Conservation (phyloP, 2,797 vertebrate species). For the Accipiter superciliosus region DNA sequence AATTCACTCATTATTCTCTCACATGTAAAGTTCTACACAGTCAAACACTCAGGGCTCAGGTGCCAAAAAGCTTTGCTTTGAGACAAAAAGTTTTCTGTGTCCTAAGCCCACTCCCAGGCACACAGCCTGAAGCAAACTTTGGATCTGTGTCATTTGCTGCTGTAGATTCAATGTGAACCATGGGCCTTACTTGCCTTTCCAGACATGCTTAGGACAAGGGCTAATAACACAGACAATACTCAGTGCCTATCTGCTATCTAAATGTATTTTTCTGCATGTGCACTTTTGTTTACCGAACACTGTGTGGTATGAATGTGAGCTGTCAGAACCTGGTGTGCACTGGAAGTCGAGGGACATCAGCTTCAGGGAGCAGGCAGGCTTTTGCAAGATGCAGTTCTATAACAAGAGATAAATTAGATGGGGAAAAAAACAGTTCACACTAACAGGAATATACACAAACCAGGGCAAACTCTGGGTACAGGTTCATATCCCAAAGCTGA, state of each 20-base stretch:
- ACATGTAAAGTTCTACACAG: neutral
- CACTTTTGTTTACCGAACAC: conserved; percentile 74
- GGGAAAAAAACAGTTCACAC: neutral
- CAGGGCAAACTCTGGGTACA: neutral
- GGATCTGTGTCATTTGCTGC: conserved; percentile 29
- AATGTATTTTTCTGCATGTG: conserved; percentile 62
- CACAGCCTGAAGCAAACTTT: neutral
- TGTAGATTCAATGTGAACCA: conserved; percentile 11
- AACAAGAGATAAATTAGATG: neutral
- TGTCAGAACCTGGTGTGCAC: conserved; percentile 49
- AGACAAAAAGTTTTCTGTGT: neutral
- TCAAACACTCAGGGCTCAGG: neutral
- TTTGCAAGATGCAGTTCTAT: neutral
- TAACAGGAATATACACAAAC: neutral
- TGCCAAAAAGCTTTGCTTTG: conserved; percentile 29
- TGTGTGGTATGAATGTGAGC: conserved; percentile 57
- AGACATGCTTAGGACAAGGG: conserved; percentile 38
- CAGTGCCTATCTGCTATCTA: conserved; percentile 58
- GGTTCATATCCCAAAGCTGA: neutral
- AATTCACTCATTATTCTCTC: neutral
- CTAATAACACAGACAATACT: conserved; percentile 43
- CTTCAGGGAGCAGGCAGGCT: neutral
- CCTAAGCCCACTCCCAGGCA: neutral
- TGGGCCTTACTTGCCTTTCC: neutral
- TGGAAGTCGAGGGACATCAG: conserved; percentile 24